These are phyloP conservation scores for Cassiopea andromeda DNA, from an alignment of 30 jellyfish, hydroid and myxozoan genomes.

Conservation along the genomic window DNA sequence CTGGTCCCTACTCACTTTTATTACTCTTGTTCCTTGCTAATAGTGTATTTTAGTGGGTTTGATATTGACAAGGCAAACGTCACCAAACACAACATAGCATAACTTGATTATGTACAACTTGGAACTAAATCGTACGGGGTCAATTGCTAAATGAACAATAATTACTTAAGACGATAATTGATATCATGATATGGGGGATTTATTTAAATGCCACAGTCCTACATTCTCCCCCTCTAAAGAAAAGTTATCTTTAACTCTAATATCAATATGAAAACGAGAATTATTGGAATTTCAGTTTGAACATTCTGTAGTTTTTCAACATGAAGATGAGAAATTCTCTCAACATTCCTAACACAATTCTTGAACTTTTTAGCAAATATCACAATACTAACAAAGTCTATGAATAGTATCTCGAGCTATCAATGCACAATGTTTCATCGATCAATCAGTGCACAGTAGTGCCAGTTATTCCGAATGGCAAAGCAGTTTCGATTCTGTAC, in stretches of 20 bases:
- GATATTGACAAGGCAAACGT: too few species aligned
- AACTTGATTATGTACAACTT: too few species aligned
- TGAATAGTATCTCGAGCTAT: neutral
- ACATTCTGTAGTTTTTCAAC: slow-evolving; percentile 4
- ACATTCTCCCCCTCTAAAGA: slow-evolving; percentile 48
- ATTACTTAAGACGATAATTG: too few species aligned
- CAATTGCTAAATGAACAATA: too few species aligned
- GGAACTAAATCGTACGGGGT: too few species aligned
- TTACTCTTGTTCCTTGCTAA: too few species aligned
- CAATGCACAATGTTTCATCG: neutral
- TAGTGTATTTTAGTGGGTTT: too few species aligned
- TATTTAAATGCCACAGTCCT: slow-evolving; percentile 10
- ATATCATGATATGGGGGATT: neutral
- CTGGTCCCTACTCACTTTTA: too few species aligned
- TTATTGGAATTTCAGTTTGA: neutral
- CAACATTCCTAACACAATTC: slow-evolving; percentile 1
- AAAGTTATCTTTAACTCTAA: slow-evolving; percentile 10
- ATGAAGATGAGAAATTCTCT: slow-evolving; percentile 4
- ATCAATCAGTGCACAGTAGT: neutral
- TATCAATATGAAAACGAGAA: neutral
- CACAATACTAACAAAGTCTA: neutral
- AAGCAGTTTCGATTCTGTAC: slow-evolving; percentile 3
- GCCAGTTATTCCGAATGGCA: neutral
- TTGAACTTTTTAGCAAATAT: slow-evolving; percentile 1
- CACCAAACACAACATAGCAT: too few species aligned